Conservation (phyloP, 1,140 invertebrate genomes). For the Drosophila leontia region DNA sequence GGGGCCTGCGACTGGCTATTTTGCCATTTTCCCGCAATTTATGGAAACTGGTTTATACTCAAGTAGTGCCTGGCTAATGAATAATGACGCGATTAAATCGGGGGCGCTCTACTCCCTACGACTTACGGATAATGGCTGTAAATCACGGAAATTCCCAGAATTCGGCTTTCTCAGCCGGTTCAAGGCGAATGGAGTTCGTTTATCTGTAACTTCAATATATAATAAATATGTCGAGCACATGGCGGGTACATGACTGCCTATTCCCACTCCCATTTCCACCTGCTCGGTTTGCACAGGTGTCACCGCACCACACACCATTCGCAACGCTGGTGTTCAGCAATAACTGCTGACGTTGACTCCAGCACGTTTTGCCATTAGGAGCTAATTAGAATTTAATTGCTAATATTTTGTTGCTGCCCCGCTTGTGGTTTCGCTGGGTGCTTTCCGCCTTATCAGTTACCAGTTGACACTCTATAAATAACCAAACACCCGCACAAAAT, state of each 20-base stretch:
- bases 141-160: constrained; percentile 46
- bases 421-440: constrained; percentile 2
- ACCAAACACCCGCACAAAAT: constrained; percentile 4
- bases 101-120: constrained; percentile 11
- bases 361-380: constrained; percentile 60
- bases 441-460: constrained; percentile 22
- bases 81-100: constrained; percentile 28
- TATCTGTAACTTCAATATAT: constrained; percentile 11
- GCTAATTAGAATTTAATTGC: constrained; percentile 68
- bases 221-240: constrained; percentile 20
- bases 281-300: constrained; percentile 58
- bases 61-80: constrained; percentile 32
- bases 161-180: constrained; percentile 21
- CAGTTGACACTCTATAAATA: constrained; percentile 44
- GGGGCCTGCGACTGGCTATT: neutral
- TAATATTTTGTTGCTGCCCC: constrained; percentile 27
- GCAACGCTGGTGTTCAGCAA: neutral
- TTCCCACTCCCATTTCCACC: constrained; percentile 1
- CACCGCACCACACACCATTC: neutral
- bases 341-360: constrained; percentile 43
- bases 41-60: constrained; percentile 35
- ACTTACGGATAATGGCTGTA: constrained; percentile 7
- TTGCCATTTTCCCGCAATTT: constrained; percentile 34
- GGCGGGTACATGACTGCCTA: constrained; percentile 1
- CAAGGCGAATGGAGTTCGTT: constrained; percentile 38